Percentiles rank a stretch among this genome's conserved stretches.
Evolutionary conservation across 2,888 invertebrate species (phyloP).

Genomic region (Pocota personata): DNA sequence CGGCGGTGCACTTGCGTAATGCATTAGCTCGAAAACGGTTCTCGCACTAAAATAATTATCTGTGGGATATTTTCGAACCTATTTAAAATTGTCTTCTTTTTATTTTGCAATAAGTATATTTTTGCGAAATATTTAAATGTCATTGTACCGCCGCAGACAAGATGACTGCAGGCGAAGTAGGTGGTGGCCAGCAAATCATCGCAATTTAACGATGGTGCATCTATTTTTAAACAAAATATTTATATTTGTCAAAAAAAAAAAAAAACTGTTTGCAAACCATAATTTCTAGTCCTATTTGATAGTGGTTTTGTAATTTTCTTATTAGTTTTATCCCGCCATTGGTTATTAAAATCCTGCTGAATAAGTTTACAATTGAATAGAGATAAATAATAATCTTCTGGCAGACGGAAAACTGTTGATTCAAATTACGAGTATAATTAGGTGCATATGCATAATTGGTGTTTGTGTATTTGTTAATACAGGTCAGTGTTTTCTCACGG

Average conservation of each 20-base stretch:
- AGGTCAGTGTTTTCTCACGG: neutral
- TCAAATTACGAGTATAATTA: too few relatives aligned
- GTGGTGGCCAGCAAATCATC: neutral
- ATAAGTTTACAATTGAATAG: neutral
- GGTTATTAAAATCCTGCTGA: neutral
- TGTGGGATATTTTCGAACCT: conserved; percentile 21
- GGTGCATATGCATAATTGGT: neutral
- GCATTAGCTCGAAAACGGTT: conserved; percentile 44
- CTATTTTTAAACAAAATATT: conserved; percentile 39
- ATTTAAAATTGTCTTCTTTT: conserved; percentile 5
- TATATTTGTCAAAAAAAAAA: conserved; percentile 10
- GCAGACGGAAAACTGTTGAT: neutral
- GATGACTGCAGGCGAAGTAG: conserved; percentile 1
- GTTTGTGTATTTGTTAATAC: neutral
- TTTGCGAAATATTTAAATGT: conserved; percentile 55
- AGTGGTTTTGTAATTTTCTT: neutral
- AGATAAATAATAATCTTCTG: neutral
- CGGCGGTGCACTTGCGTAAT: conserved; percentile 37
- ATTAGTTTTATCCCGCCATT: neutral
- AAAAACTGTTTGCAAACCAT: neutral
- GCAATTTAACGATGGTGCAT: conserved; percentile 7
- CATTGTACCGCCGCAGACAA: conserved; percentile 48
- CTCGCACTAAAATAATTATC: conserved; percentile 45
- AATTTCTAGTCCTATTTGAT: neutral
- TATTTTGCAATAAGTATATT: neutral